These are phyloP conservation scores for Myripristis murdjan DNA, from an alignment of 2,797 vertebrate species.

Conservation along the genomic window DNA sequence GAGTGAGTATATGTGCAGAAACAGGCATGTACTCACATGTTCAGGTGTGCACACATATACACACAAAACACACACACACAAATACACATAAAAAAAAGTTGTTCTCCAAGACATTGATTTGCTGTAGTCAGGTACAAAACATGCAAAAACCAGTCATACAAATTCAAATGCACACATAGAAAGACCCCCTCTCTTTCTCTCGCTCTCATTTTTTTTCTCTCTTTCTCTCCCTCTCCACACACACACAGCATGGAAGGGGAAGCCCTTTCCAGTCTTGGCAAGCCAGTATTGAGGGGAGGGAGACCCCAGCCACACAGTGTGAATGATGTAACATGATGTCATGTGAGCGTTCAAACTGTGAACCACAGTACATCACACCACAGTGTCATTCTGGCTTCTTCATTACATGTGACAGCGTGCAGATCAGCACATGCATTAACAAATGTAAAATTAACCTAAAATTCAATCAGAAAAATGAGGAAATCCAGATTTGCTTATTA, in stretches of 20 bases:
- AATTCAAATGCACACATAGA: constrained; percentile 11
- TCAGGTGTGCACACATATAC: constrained; percentile 1
- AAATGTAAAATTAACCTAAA: neutral
- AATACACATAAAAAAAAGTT: constrained; percentile 7
- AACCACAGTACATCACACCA: constrained; percentile 31
- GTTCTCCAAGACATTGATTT: neutral
- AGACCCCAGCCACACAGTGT: constrained; percentile 44
- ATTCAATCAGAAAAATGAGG: neutral
- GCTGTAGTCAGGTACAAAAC: constrained; percentile 9
- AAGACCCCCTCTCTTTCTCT: constrained; percentile 7
- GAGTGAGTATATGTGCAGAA: constrained; percentile 34
- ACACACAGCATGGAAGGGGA: constrained; percentile 42
- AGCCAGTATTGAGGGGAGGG: constrained; percentile 37
- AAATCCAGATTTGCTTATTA: neutral
- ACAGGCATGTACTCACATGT: constrained; percentile 18
- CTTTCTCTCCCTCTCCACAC: too few species aligned
- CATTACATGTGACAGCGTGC: neutral
- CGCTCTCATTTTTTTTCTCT: too few species aligned
- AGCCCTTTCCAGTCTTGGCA: constrained; percentile 44
- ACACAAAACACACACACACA: constrained; percentile 9
- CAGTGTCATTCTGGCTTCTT: constrained; percentile 1
- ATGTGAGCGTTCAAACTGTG: constrained; percentile 45
- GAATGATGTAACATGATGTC: constrained; percentile 52
- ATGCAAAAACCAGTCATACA: neutral
- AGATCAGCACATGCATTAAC: neutral